phyloP scores from a whole-genome alignment of 2,888 invertebrate genomes.

The Leucania comma region DNA sequence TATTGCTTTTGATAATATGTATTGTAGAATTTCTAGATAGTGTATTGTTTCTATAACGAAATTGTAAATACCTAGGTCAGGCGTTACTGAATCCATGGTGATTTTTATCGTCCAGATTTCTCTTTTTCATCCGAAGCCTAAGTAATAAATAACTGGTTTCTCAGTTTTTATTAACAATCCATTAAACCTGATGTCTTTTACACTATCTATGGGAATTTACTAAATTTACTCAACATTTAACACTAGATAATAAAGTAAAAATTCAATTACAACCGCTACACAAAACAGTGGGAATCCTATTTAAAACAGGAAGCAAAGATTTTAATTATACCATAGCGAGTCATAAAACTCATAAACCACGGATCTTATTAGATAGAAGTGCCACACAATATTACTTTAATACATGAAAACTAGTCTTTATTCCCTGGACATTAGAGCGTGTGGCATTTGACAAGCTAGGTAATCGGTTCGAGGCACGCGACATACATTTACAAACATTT shows the following conservation, averaged over 20 bases:
- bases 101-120: not conserved
- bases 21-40: not conserved
- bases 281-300: conserved; percentile 6
- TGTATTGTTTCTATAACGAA: conserved; percentile 20
- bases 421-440: conserved; percentile 66
- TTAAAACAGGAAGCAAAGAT: conserved; percentile 39
- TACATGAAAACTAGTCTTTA: conserved; percentile 67
- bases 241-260: conserved; percentile 15
- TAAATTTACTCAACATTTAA: not conserved
- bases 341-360: conserved; percentile 46
- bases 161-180: too few species aligned
- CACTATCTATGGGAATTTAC: not conserved
- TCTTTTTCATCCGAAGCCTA: conserved; percentile 13
- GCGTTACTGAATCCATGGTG: not conserved
- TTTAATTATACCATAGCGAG: conserved; percentile 40
- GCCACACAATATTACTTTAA: conserved; percentile 39
- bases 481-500: conserved; percentile 88
- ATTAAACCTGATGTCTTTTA: not conserved
- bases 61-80: not conserved
- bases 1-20: conserved; percentile 23
- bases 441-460: conserved; percentile 70
- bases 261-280: conserved; percentile 3
- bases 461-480: conserved; percentile 85
- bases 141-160: not conserved
- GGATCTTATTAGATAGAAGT: conserved; percentile 45